These are phyloP conservation scores for Apomyelois bistriatella DNA, from an alignment of 2,888 invertebrate species.

Conservation along the genomic window DNA sequence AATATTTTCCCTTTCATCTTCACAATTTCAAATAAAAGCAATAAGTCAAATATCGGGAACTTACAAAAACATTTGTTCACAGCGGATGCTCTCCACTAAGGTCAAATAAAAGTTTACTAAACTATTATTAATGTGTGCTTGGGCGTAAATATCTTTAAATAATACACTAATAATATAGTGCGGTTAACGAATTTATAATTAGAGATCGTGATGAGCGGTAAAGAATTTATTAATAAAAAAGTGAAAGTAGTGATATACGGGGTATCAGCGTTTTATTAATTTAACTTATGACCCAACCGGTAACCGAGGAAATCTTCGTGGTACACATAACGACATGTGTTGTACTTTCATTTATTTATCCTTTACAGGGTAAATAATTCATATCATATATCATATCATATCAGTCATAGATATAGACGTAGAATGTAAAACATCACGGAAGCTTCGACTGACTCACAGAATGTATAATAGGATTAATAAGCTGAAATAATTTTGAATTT, in stretches of 20 bases:
- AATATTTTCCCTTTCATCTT: neutral
- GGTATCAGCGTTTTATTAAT: constrained; percentile 14
- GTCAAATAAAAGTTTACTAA: constrained; percentile 15
- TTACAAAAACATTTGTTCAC: neutral
- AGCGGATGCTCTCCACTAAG: neutral
- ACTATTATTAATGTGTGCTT: constrained; percentile 21
- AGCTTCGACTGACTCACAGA: no score
- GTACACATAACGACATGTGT: neutral
- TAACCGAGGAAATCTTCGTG: neutral
- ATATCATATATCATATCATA: no score
- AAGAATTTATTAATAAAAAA: constrained; percentile 23
- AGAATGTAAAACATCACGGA: no score
- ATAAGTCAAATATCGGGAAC: constrained; percentile 3
- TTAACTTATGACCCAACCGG: constrained; percentile 14
- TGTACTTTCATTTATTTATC: no score
- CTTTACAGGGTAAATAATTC: no score
- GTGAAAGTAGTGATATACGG: constrained; percentile 28
- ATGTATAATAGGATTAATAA: no score
- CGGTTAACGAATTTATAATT: constrained; percentile 22
- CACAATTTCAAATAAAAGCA: neutral
- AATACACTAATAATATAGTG: constrained; percentile 20
- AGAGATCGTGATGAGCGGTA: constrained; percentile 23
- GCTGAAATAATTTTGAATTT: no score
- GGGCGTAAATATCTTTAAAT: constrained; percentile 27
- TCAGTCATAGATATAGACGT: no score